Evolutionary conservation across 2,113 vertebrate genomes (phyloP), one percentile per base, ranked within the genome.

Genomic region (Pionites leucogaster): DNA sequence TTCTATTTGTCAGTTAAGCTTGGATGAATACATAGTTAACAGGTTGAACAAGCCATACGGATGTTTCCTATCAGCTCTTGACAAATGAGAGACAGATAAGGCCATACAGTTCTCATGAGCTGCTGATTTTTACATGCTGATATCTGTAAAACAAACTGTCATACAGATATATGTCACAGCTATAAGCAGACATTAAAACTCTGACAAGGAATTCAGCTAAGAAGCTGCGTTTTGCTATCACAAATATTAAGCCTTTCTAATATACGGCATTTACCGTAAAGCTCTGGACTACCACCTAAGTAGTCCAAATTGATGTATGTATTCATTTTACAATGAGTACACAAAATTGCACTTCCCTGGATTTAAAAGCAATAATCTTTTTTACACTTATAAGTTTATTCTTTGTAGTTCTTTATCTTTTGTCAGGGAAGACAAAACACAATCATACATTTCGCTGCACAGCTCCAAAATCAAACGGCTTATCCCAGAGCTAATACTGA

Each of bases 11-110:
- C 95, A 95, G 81, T 94, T 95, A 80, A 90, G 90, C 93, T 77
- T 94, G 84, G 86, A 76, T 93, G 93, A 95, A 97, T 95, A 93
- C 69, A 81, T 39, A 95, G 94, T 95, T 95, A 97, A 93, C 94
- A 97, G 85, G 96, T 11, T 93, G 95, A 97, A 97, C 93, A 97
- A 97, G 83, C 82, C 92, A 93, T 88, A 82, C 68, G 92, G 96
- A 93, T 96, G 84, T 96, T 97, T 96, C 88, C 92, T 83, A 97
- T 97, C 94, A 96, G 25, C 31, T 62, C 93, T 53, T 95, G 96
- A 97, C 92, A 98, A 98, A 97, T 74, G 91, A 95, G 93, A 96
- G 93, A 88, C 11, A 92, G 95, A 76, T 86, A 97, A 93, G 82
- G 72, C 67, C 81, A 85, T 55, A 57, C 24, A 78, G 23, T 37